Percentiles rank a stretch among this genome's conserved stretches.
These are phyloP conservation scores for Drosophila peninsularis DNA, from an alignment of 2,888 invertebrate species.

Conservation along the genomic window DNA sequence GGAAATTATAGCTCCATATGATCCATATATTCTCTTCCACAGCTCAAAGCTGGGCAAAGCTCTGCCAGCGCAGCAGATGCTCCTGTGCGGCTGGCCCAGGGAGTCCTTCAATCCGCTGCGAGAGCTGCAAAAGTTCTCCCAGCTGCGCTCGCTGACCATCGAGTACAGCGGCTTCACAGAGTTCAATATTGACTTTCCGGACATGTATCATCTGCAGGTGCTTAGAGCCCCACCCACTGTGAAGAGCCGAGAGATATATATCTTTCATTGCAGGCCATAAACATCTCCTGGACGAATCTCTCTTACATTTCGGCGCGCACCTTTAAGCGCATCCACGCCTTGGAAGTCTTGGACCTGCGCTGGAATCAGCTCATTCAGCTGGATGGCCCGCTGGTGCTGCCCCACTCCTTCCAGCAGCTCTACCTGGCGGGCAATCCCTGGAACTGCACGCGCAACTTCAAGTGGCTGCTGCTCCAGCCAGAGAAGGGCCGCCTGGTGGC, in stretches of 20 bases:
- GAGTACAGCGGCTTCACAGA: conserved; percentile 82
- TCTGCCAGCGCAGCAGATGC: conserved; percentile 58
- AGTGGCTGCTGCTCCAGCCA: conserved; percentile 81
- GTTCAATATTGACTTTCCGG: conserved; percentile 81
- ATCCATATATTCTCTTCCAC: not conserved
- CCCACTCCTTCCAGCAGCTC: conserved; percentile 75
- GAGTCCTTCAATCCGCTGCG: conserved; percentile 76
- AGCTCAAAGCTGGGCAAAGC: conserved; percentile 52
- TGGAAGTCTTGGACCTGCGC: conserved; percentile 82
- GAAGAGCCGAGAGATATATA: not conserved
- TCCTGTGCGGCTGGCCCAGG: conserved; percentile 82
- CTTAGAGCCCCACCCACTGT: too few relatives aligned
- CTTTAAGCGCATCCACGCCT: conserved; percentile 77
- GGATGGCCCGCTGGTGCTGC: conserved; percentile 79
- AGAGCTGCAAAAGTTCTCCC: conserved; percentile 78
- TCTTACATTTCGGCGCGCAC: conserved; percentile 78
- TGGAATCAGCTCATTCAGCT: conserved; percentile 83
- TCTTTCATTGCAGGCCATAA: conserved; percentile 72
- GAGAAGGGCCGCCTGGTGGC: conserved; percentile 77
- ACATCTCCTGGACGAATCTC: conserved; percentile 84
- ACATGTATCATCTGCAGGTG: conserved; percentile 80
- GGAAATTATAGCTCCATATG: too few relatives aligned
- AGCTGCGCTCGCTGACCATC: conserved; percentile 78
- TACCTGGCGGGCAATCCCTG: conserved; percentile 84
- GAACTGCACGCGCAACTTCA: conserved; percentile 84